Conservation (phyloP, 2,888 invertebrate species). For the Epiblema foenella region DNA sequence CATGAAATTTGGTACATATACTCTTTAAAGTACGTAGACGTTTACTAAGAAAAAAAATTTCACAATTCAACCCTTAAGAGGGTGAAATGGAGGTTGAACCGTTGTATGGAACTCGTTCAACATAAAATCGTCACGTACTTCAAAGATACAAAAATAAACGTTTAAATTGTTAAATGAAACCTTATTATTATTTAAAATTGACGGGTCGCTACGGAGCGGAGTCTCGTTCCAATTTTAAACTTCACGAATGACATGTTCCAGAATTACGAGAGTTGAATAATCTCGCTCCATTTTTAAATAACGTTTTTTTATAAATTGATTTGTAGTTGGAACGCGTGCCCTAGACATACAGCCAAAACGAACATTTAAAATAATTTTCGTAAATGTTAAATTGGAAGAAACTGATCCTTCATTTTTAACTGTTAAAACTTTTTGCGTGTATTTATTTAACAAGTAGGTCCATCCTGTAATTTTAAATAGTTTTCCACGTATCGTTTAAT, state of each 20-base stretch:
- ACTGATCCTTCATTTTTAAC: no score
- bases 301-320: no score
- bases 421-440: no score
- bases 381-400: no score
- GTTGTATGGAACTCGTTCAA: not conserved
- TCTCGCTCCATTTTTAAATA: slow-evolving; percentile 38
- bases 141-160: slow-evolving; percentile 28
- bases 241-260: slow-evolving; percentile 38
- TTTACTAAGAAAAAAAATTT: not conserved
- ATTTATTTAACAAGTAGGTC: no score
- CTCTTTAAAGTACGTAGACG: not conserved
- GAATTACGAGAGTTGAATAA: slow-evolving; percentile 42
- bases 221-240: slow-evolving; percentile 40
- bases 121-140: not conserved
- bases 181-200: slow-evolving; percentile 44
- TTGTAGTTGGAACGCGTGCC: no score
- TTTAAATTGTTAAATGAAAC: slow-evolving; percentile 24
- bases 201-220: slow-evolving; percentile 36
- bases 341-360: not conserved
- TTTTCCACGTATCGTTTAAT: no score
- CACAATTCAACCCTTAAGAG: not conserved
- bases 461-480: no score
- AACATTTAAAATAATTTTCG: no score
- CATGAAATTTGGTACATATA: not conserved
- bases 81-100: not conserved